Conservation (phyloP, 1,140 invertebrate genomes). For the Metopolophium dirhodum region DNA sequence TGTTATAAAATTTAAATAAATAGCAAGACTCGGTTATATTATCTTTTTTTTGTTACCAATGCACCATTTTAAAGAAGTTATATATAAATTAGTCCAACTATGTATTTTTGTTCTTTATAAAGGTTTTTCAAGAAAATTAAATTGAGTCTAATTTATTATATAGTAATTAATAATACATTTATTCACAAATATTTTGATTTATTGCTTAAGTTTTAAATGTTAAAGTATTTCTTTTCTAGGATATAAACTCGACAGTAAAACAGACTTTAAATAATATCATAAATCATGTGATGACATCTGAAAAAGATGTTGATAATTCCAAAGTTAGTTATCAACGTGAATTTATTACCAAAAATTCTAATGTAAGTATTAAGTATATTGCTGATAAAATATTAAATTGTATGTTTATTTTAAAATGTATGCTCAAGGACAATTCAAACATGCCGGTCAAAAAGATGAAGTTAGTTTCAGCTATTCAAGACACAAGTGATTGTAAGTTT, state of each 20-base stretch:
- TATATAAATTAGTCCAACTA: too few species aligned
- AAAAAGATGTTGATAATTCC: background rate
- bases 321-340: background rate
- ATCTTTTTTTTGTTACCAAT: background rate
- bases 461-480: background rate
- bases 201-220: background rate
- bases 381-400: background rate
- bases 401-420: background rate
- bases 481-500: background rate
- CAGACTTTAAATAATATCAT: conserved; percentile 5
- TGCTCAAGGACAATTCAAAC: background rate
- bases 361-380: background rate
- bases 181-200: background rate
- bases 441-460: conserved; percentile 18
- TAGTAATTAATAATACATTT: background rate
- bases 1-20: background rate
- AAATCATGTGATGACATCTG: background rate
- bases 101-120: too few species aligned
- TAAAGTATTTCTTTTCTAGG: background rate
- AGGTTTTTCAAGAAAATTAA: background rate
- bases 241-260: background rate
- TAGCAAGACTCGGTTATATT: background rate
- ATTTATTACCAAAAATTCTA: background rate
- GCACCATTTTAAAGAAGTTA: background rate
- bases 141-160: background rate